Evolutionary conservation across 2,888 invertebrate genomes (phyloP), one percentile per base, ranked within the genome.

Genomic region (Linyphia triangularis): DNA sequence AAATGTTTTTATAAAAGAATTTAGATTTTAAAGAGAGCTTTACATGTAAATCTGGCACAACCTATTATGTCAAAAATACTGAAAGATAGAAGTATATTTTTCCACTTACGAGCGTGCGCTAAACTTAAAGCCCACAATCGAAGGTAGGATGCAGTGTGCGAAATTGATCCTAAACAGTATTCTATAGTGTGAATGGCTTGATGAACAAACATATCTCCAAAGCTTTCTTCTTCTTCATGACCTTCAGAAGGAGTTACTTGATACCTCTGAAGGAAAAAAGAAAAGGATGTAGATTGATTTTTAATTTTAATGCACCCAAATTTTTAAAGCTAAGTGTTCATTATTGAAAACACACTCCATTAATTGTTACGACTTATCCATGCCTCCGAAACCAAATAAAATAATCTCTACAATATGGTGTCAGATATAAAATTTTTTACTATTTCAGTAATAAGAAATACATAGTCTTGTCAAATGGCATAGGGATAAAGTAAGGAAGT

Each of bases 161-260:
- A 99, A 63, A 99, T 97, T 90, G 98, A 98, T 86, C 99, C 99
- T 91, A 99, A 94, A 90, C 99, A 99, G 93, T 97, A 99, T 94
- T 99, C 99, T 93, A 99, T 99, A 0, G 99, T 99, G 93, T 99
- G 99, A 93, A 99, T 99, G 9, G 96, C 97, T 94, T 97, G 97
- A 93, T 97, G 96, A 91, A 99, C 97, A 94, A 97, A 96, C 91
- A 98, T 93, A 92, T 99, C 99, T 0, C 95, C 94, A 93, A 98
- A 96, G 63, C 97, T 96, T 33, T 84, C 57, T 43, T 86, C 81
- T 37, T 84, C 75, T 59, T 81, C 81, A n/a, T 86, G 81, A 9
- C 72, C 86, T 16, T 81, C 75, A 57, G 75, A 26, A 51, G 65
- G 84, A 6, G 81, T 81, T 0, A 81, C 81, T 75, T 81, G 57